Evolutionary conservation across 2,888 invertebrate species (phyloP), one percentile per base, ranked within the genome.

Genomic region (Chorisops tibialis): DNA sequence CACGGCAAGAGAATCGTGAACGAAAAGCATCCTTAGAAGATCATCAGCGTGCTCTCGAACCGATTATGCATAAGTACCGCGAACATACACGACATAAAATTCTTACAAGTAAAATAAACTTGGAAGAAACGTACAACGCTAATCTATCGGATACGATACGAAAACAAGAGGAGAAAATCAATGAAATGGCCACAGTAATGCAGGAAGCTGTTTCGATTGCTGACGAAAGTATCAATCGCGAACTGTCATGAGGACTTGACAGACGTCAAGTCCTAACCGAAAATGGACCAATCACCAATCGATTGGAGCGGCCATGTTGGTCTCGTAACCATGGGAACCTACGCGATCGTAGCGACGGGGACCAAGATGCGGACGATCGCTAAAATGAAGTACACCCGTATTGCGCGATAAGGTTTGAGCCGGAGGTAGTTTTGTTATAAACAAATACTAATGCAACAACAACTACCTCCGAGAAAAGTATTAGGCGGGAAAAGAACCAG

Each of bases 1-100:
- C 97, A 16, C 92, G 95, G 71, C 87, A 92, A 67, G 96, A 97
- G 76, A 97, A 97, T 78, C 85, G 90, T 48, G 94, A 96, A 75
- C 81, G 97, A n/a, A 83, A 91, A 71, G 86, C 89, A 59, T 90
- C 93, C 14, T 80, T 98, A 50, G 96, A 96, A 75, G 97, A 97
- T 72, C 93, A 97, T 76, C 93, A 96, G 74, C 88, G 89, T 67
- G 93, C 95, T 2, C 81, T 97, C 69, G 96, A 97, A 75, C 84
- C 95, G 67, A 95, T 97, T 70, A 98, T 98, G 97, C 89, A 91
- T 63, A 97, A 97, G 78, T 97, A 98, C 76, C 82, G 96, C 64
- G 89, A 93, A 74, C 96, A 96, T 74, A 90, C 93, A 59, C 86
- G 89, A 60, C 87, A 89, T 70, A 85, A 94, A 72, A 85, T 95